Evolutionary conservation across 2,888 invertebrate genomes (phyloP), one percentile per base, ranked within the genome.

Genomic region (Endotricha flammealis): DNA sequence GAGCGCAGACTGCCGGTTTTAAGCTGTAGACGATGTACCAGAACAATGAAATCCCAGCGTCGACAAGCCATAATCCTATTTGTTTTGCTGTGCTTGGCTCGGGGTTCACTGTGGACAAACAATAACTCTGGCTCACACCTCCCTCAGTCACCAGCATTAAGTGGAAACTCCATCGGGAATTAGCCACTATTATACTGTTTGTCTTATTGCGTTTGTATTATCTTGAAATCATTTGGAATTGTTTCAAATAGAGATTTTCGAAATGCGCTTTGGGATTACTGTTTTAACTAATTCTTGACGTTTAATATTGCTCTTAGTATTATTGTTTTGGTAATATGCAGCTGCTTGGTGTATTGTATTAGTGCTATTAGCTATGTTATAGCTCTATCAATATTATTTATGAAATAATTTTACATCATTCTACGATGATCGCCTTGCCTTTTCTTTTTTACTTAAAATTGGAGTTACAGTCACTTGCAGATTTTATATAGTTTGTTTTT

Each of bases 51-150:
- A 58, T 55, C 55, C 47, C 45, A 46, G 47, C 56, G 58, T 57
- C 60, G 62, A 64, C 69, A 57, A 55, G 50, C 57, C 56, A 40
- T 70, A 70, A 71, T 71, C 72, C 69, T 62, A 63, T 64, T 69
- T 56, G 60, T 57, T 56, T 56, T 49, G 47, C 53, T 44, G 50
- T 35, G 42, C 41, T 45, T 39, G 42, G 37, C 45, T 32, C 39
- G 44, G 40, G 31, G 41, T 32, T 32, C 39, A 41, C 37, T 44
- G 50, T 52, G 53, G 53, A 54, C 62, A 62, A 64, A 63, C 65
- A 68, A 68, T 67, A 62, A 61, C 58, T 61, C 51, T 42, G 50
- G 48, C 55, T 48, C 54, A 46, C 57, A 55, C 58, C 56, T 58
- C 56, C 39, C 42, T 30, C 36, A 41, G 48, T 46, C 43, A 41